Conservation (phyloP, 2,888 invertebrate species). For the Dynastes tityus region DNA sequence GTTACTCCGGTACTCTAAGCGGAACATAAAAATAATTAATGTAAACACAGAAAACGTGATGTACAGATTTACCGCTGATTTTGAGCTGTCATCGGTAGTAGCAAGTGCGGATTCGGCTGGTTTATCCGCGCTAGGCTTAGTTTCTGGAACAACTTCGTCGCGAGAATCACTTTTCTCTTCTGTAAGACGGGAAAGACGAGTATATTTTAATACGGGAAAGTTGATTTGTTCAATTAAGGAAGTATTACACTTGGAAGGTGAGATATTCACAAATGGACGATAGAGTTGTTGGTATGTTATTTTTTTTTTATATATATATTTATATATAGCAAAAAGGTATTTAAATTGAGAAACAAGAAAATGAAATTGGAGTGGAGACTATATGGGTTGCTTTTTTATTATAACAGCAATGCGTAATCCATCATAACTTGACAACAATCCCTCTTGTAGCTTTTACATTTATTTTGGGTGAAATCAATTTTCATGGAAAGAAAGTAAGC, state of each 20-base stretch:
- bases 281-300: background rate
- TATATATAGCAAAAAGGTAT: too few species aligned
- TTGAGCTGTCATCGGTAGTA: constrained; percentile 55
- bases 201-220: background rate
- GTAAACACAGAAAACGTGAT: constrained; percentile 18
- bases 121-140: constrained; percentile 43
- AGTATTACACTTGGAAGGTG: too few species aligned
- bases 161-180: constrained; percentile 23
- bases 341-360: too few species aligned
- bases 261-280: background rate
- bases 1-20: constrained; percentile 16
- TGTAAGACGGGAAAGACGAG: constrained; percentile 5
- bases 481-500: too few species aligned
- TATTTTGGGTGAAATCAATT: too few species aligned
- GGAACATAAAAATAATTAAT: constrained; percentile 20
- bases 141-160: constrained; percentile 42
- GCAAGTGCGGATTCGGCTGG: constrained; percentile 39
- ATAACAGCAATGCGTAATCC: too few species aligned
- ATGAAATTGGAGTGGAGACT: too few species aligned
- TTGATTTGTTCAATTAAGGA: background rate
- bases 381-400: too few species aligned
- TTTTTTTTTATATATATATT: too few species aligned
- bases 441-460: too few species aligned
- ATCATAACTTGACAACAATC: too few species aligned
- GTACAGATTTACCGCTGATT: constrained; percentile 49